Base-by-base conservation (phyloP, 2,797 vertebrate species). In the Tamandua tetradactyla region DNA sequence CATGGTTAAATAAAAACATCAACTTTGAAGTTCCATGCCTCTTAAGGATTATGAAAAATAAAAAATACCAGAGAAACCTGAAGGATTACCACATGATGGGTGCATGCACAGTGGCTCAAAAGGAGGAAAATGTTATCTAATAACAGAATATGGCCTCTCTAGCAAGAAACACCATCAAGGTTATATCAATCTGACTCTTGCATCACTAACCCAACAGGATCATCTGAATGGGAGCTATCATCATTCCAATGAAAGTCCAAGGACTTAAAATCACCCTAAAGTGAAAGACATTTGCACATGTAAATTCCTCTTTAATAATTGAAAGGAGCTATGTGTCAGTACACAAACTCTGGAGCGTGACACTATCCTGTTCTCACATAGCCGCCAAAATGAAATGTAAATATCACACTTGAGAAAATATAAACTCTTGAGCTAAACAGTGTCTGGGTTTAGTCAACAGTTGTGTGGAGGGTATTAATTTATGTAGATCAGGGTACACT, bases 231-330 rank as follows among this genome's bases (percentile, higher is more conserved):
- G 52, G 59, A 95, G 44, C 49, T 55, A 64, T 42, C 32, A 59
- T 74, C 68, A 87, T 35, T 87, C 61, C 47, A 92, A 89, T 25
- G 42, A 75, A n/a, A 94, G 14, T 15, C 80, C 76, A 61, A 75
- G 40, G 49, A 66, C 14, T 94, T 64, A 57, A 89, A 96, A 75
- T 87, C 20, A 87, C 18, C 66, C 61, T 57, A 32, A 55, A 32
- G 7, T 55, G 22, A 96, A 80, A 44, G 23, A 10, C 4, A 76
- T 55, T 47, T 72, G n/a, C 8, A 40, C 72, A 32, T 86, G 62
- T 66, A 69, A 71, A 93, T 32, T 55, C 12, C 37, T 82, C 59
- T 27, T 17, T 27, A 61, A 20, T 76, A 17, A 72, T 42, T 83
- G 35, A 44, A 80, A 20, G 92, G 25, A n/a, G 4, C 80, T 30